These are phyloP conservation scores for Ceratina japonica DNA, from an alignment of 1,140 invertebrate species.

Conservation along the genomic window DNA sequence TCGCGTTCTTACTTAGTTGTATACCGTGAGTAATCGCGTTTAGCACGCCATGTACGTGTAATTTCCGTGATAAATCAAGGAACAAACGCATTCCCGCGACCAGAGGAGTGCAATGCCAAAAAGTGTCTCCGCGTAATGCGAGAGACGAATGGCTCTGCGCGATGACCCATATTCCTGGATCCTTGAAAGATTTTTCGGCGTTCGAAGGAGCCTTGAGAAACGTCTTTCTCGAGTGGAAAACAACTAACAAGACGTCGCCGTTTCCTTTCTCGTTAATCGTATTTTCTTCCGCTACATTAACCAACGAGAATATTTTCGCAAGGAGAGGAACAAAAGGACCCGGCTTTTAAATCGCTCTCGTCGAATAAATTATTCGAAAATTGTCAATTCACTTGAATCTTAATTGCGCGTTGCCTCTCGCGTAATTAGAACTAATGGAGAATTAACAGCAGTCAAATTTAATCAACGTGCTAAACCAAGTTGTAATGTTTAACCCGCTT, in stretches of 20 bases:
- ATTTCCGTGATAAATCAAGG: slow-evolving; percentile 18
- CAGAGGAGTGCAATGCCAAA: not conserved
- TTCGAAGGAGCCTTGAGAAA: not conserved
- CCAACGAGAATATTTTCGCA: not conserved
- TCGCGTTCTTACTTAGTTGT: not conserved
- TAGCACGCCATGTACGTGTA: not conserved
- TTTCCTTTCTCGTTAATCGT: slow-evolving; percentile 8
- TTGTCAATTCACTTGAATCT: too few species aligned
- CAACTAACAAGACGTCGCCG: not conserved
- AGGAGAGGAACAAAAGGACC: not conserved
- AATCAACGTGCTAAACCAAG: too few species aligned
- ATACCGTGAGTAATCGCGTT: not conserved
- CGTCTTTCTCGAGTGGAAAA: not conserved
- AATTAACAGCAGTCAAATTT: too few species aligned
- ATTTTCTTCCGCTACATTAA: not conserved
- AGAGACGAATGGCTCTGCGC: not conserved
- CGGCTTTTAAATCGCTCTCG: too few species aligned
- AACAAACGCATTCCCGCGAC: slow-evolving; percentile 8
- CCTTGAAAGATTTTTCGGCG: slow-evolving; percentile 48
- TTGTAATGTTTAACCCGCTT: too few species aligned
- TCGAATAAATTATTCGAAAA: too few species aligned
- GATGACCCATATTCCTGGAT: slow-evolving; percentile 44
- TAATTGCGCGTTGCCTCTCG: not conserved
- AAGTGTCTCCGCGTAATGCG: not conserved
- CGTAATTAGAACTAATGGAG: not conserved